Evolutionary conservation across 2,888 invertebrate species (phyloP), one percentile per base, ranked within the genome.

Genomic region (Ectemnius cavifrons): DNA sequence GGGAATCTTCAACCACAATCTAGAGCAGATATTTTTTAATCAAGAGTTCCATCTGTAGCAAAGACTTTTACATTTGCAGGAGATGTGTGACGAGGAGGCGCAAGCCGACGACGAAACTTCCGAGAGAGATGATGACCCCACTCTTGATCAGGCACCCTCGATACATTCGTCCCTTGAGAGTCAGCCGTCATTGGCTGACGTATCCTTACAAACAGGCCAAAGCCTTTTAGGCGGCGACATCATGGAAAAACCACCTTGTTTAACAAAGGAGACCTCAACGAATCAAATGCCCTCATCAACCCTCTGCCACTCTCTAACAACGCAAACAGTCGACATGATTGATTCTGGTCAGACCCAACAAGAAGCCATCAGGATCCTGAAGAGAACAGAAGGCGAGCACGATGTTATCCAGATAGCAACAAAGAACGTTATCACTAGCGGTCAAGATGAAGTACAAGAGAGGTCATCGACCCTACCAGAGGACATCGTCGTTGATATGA

Each of bases 401-500:
- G 91, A 91, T 62, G 89, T 91, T 3, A 90, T 91, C 45, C 91
- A 91, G 75, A 90, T 91, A n/a, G 90, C 91, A 2, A 91, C 91
- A 6, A 90, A 88, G 66, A 90, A 90, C 64, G 72, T 89, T 23
- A 63, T 79, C 3, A 66, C 66, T 8, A 78, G 68, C 8, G n/a
- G 2, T 5, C 80, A 81, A 37, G 83, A 85, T 11, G 65, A 74
- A 23, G 57, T 71, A 4, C 70, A 67, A 14, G 84, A 85, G 2
- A 77, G 71, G 6, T 59, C 67, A 6, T 75, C 56, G 8, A 28
- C 56, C 1, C 77, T 82, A 68, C 91, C 92, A 1, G 94, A 94
- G 71, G 94, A 95, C 73, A 92, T 95, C 47, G 90, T 94, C 45
- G 94, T 96, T 8, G 95, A 96, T 88, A 96, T 96, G 81, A 94